A percentile compares a stretch with the other conserved stretches of the same genome.
These are phyloP conservation scores for Griposia aprilina DNA, from an alignment of 2,888 invertebrate genomes.

Conservation along the genomic window DNA sequence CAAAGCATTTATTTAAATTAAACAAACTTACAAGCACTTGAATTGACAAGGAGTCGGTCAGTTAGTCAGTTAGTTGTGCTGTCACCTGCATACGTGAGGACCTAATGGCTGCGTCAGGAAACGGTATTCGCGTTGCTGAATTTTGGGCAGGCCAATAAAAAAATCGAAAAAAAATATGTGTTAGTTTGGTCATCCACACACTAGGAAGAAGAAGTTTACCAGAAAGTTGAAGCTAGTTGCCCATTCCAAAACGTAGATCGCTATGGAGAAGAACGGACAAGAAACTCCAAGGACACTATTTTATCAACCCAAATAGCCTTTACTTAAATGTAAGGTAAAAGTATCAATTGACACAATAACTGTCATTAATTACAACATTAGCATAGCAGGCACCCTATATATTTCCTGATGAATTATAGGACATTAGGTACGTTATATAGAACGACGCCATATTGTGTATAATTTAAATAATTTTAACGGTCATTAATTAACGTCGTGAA, in stretches of 20 bases:
- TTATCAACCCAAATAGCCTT: not conserved
- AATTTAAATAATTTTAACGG: conserved; percentile 9
- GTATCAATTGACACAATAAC: not conserved
- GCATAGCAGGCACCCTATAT: not conserved
- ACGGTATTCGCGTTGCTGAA: too few relatives aligned
- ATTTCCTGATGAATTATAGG: not conserved
- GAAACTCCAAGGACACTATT: not conserved
- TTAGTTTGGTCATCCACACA: not conserved
- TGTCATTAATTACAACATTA: not conserved
- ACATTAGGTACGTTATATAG: not conserved
- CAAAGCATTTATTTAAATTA: not conserved
- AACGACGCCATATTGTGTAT: not conserved
- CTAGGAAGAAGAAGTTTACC: not conserved
- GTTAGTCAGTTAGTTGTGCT: too few relatives aligned
- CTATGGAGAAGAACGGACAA: not conserved
- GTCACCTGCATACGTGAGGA: not conserved
- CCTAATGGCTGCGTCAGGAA: not conserved
- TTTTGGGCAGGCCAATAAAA: not conserved
- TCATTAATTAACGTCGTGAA: not conserved
- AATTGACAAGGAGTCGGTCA: not conserved
- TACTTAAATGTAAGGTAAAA: not conserved
- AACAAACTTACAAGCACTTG: not conserved
- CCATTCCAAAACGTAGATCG: not conserved
- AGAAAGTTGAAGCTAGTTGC: not conserved
- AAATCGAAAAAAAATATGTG: not conserved